phyloP scores from a whole-genome alignment of 2,113 vertebrate species.

The Vidua macroura region DNA sequence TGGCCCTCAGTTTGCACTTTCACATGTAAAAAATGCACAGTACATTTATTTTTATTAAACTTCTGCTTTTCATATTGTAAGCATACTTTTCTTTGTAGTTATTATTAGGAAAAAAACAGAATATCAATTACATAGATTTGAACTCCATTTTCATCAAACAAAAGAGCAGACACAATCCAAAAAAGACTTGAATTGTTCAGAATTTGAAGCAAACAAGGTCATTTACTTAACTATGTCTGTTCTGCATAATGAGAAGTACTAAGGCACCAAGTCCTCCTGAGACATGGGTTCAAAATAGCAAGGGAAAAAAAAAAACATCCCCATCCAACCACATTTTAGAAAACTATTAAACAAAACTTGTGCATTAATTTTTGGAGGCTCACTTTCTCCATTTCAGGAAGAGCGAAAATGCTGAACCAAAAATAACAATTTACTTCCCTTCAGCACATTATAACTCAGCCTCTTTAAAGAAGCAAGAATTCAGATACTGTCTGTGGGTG shows the following conservation, averaged over 20 bases:
- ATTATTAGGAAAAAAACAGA: not conserved
- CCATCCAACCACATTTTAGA: not conserved
- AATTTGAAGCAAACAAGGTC: not conserved
- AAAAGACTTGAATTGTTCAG: not conserved
- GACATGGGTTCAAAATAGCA: not conserved
- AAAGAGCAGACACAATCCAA: not conserved
- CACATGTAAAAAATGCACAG: not conserved
- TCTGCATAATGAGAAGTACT: not conserved
- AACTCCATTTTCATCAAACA: not conserved
- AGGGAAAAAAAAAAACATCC: fast-evolving
- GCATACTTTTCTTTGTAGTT: not conserved
- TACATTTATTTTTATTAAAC: not conserved
- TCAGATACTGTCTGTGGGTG: not conserved
- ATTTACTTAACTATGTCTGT: not conserved
- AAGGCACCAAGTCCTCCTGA: not conserved
- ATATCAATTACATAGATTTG: not conserved
- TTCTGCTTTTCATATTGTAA: not conserved
- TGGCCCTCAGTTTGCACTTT: not conserved
- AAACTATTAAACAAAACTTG: not conserved
- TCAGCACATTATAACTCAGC: not conserved
- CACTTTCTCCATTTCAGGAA: not conserved
- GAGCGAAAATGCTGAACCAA: not conserved
- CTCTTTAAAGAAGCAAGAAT: not conserved
- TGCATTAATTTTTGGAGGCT: not conserved
- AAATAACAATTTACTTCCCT: not conserved